Conservation (phyloP, 2,113 vertebrate genomes). For the Neofelis nebulosa region DNA sequence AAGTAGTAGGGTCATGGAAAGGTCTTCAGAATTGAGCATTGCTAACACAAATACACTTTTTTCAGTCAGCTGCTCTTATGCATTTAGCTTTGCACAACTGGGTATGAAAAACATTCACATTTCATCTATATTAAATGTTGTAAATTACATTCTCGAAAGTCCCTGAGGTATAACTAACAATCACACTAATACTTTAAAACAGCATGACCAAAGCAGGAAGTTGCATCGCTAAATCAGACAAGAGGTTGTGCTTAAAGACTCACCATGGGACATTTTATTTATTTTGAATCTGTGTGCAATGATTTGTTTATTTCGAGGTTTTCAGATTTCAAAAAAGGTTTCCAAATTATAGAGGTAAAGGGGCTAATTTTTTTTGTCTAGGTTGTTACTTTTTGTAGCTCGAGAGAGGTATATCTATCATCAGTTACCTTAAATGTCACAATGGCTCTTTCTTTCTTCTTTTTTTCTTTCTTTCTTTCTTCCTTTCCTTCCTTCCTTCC, state of each 20-base stretch:
- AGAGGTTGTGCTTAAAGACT: slow-evolving; percentile 48
- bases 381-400: slow-evolving; percentile 48
- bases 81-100: slow-evolving; percentile 32
- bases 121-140: slow-evolving; percentile 66
- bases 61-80: neutral
- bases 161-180: slow-evolving; percentile 28
- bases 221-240: slow-evolving; percentile 39
- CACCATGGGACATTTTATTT: slow-evolving; percentile 53
- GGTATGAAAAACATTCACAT: slow-evolving; percentile 29
- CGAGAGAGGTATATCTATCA: slow-evolving; percentile 22
- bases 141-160: slow-evolving; percentile 65
- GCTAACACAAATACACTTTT: neutral
- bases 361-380: slow-evolving; percentile 44
- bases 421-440: slow-evolving; percentile 57
- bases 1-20: neutral
- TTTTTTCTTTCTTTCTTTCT: neutral
- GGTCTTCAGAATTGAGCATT: slow-evolving; percentile 26
- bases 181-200: slow-evolving; percentile 60
- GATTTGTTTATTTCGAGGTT: slow-evolving; percentile 54
- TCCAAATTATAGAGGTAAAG: slow-evolving; percentile 39
- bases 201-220: slow-evolving; percentile 58
- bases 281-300: slow-evolving; percentile 56
- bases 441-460: neutral
- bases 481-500: no score
- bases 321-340: slow-evolving; percentile 48